Evolutionary conservation across 2,888 invertebrate species (phyloP).

Genomic region (Hirtodrosophila trivittata): DNA sequence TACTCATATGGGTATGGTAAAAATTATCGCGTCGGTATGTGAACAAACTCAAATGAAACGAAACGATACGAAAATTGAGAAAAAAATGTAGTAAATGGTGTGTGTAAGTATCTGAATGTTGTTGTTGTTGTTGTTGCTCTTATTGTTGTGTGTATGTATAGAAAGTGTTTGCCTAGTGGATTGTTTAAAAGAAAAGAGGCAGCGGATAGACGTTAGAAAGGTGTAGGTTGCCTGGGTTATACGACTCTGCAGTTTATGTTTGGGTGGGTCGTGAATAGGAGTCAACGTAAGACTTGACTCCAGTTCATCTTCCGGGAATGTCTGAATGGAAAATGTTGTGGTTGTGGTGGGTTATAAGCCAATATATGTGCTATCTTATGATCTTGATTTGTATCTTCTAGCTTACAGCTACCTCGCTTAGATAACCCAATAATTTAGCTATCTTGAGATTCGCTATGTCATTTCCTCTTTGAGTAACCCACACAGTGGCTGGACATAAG

Average conservation of each 20-base stretch:
- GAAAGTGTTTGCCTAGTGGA: constrained; percentile 65
- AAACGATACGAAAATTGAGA: constrained; percentile 49
- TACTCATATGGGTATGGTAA: constrained; percentile 39
- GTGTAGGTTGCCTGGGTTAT: constrained; percentile 39
- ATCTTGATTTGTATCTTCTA: neutral
- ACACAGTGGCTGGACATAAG: constrained; percentile 25
- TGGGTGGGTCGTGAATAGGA: constrained; percentile 51
- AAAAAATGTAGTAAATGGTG: constrained; percentile 52
- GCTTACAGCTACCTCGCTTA: neutral
- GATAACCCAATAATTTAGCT: neutral
- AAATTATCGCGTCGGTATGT: constrained; percentile 66
- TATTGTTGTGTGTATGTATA: constrained; percentile 36
- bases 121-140: constrained; percentile 17
- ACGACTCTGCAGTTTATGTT: constrained; percentile 47
- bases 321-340: neutral
- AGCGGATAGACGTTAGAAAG: constrained; percentile 40
- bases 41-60: constrained; percentile 46
- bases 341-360: no score
- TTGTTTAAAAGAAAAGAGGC: no score
- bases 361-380: no score
- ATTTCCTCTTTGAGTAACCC: constrained; percentile 43
- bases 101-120: constrained; percentile 45
- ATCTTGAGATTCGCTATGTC: constrained; percentile 13
- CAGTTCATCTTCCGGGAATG: constrained; percentile 27
- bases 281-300: constrained; percentile 8